Evolutionary conservation across 2,888 invertebrate genomes (phyloP), one percentile per base, ranked within the genome.

Genomic region (Argyra leucocephala): DNA sequence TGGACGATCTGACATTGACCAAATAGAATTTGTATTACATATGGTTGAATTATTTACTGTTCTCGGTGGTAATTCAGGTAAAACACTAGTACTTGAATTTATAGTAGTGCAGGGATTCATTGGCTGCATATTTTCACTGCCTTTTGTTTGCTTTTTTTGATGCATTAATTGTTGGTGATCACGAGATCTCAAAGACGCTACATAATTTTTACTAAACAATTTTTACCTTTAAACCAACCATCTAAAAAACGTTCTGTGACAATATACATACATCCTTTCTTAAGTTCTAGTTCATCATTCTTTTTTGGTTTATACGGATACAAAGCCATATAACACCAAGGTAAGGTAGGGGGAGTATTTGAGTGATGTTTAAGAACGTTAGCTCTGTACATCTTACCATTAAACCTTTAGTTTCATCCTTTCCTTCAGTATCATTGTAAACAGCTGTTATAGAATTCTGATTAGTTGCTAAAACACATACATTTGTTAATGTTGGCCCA

Each of bases 261-360:
- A 76, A 89, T 88, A 76, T 92, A 68, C 75, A 66, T 48, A 79
- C 84, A 86, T 70, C 90, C 93, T 80, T 93, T 93, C 73, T 87
- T 86, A 66, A 94, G 81, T 75, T 93, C 93, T 37, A 94, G 80
- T 73, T 94, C 93, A 76, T 93, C 93, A 0, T 86, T 82, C 76
- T 93, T 93, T 73, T 91, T 89, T 12, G 93, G 93, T 74, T 89
- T 90, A 79, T 94, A 94, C 0, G 92, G 89, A 76, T 92, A 93
- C 1, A 93, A 79, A 0, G 93, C 93, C 58, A 93, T 83, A 75
- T 92, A 91, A 0, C 88, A 84, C 66, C 89, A 88, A 1, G 91
- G 90, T 66, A 90, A 78, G 22, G 85, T 73, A 0, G 77, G 78
- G 22, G 76, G 78, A 59, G 75, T 57, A 66, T 74, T 75, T 57